Base-by-base conservation (phyloP, 2,888 invertebrate species). In the Dione vanillae region DNA sequence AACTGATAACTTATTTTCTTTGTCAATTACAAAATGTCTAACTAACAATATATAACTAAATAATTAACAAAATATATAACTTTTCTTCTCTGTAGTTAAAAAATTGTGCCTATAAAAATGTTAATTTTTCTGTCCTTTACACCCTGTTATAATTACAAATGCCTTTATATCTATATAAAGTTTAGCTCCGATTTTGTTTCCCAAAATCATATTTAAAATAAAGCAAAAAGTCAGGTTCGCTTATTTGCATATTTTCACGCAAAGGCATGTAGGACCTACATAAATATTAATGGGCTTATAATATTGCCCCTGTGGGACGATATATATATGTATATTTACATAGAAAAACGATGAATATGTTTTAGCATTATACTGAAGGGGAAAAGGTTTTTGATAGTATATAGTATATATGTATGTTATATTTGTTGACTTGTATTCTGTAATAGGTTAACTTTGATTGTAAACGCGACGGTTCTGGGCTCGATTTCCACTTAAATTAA, bases 241-340 rank as follows among this genome's bases (percentile, higher is more conserved):
- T 75, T 73, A 84, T 87, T 87, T 88, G 84, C 90, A 89, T 88
- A 85, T 86, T 87, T 85, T 83, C 80, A 80, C 80, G 81, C 80
- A 81, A 76, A 74, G 71, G 69, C 74, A 70, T 72, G 76, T 78
- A 72, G 20, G 40, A 70, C 76, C 71, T 61, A 70, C 80, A 88
- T 90, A 84, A 88, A 89, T 89, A 89, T 90, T 88, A 86, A 90
- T 89, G 82, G 82, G 81, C 78, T 85, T 82, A 88, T 86, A 85
- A 88, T 82, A 84, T 83, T 80, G 78, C 83, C 76, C 81, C 82
- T 77, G 80, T 80, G 83, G 64, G 73, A 66, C 66, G 19, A 19
- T 52, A 35, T 64, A 54, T 69, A 35, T 73, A 40, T 40, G 37
- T 56, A 52, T 75, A 71, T 75, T 69, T 78, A 72, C 74, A 78